phyloP scores from a whole-genome alignment of 2,113 vertebrate species.

The Burhinus bistriatus region DNA sequence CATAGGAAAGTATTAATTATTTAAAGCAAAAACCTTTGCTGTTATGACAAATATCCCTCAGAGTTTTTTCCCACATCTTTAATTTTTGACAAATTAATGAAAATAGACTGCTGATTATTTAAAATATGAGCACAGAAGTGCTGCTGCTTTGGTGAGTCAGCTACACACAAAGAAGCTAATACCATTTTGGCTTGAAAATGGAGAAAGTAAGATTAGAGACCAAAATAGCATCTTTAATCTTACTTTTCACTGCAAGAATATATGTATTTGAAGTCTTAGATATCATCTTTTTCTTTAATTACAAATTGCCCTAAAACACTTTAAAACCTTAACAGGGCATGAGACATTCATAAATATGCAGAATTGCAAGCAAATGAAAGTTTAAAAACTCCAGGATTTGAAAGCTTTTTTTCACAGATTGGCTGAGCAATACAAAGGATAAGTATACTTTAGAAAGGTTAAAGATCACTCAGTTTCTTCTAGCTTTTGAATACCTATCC shows the following conservation, averaged over 20 bases:
- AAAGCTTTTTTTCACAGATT: neutral
- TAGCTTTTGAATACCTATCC: neutral
- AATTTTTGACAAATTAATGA: constrained; percentile 5
- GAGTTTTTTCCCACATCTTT: neutral
- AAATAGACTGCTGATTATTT: neutral
- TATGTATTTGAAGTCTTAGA: neutral
- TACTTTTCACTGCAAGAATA: constrained; percentile 5
- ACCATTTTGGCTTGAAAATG: neutral
- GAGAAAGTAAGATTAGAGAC: constrained; percentile 4
- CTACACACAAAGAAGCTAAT: neutral
- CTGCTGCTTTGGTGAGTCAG: neutral
- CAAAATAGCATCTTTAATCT: constrained; percentile 26
- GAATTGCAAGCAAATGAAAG: neutral
- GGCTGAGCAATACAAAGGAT: neutral
- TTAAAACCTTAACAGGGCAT: neutral
- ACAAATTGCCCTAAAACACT: neutral
- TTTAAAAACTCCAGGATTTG: neutral
- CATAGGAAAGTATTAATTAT: neutral
- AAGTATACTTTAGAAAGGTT: neutral
- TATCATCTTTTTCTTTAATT: constrained; percentile 34
- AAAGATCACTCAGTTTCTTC: neutral
- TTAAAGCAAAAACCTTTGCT: neutral
- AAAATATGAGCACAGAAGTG: neutral
- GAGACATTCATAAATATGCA: neutral
- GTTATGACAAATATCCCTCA: neutral